Evolutionary conservation across 2,113 vertebrate species (phyloP).

Genomic region (Ptyas mucosa): DNA sequence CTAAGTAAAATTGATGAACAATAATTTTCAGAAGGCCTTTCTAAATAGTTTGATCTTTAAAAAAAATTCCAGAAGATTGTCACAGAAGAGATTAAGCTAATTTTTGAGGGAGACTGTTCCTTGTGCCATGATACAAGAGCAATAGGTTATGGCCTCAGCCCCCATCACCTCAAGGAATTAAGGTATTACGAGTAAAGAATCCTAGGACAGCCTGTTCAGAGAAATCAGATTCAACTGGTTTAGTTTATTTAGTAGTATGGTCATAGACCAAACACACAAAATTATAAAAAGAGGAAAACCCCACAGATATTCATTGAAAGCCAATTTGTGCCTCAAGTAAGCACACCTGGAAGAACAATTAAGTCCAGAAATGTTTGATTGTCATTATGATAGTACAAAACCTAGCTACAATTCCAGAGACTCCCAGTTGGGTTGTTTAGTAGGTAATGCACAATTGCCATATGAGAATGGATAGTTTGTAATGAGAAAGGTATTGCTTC

Average conservation of each 20-base stretch:
- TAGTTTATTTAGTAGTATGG: background rate
- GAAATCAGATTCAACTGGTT: background rate
- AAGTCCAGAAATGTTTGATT: background rate
- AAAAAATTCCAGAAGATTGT: background rate
- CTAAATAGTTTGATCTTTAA: background rate
- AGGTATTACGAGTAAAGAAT: background rate
- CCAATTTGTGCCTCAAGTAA: background rate
- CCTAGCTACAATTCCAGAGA: background rate
- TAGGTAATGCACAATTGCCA: background rate
- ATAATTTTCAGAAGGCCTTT: background rate
- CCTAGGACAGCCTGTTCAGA: background rate
- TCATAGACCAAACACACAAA: background rate
- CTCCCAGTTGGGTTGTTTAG: background rate
- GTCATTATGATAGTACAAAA: background rate
- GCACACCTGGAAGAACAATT: background rate
- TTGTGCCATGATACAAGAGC: background rate
- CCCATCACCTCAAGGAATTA: background rate
- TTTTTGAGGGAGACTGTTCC: background rate
- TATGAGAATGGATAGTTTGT: background rate
- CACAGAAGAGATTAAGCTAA: background rate
- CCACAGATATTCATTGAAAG: background rate
- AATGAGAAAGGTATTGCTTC: background rate
- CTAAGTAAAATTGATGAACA: background rate
- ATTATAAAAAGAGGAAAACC: background rate
- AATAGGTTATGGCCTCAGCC: background rate